A percentile compares a stretch with the other conserved stretches of the same genome.
phyloP scores from a whole-genome alignment of 2,888 invertebrate species.

The Drepana falcataria region DNA sequence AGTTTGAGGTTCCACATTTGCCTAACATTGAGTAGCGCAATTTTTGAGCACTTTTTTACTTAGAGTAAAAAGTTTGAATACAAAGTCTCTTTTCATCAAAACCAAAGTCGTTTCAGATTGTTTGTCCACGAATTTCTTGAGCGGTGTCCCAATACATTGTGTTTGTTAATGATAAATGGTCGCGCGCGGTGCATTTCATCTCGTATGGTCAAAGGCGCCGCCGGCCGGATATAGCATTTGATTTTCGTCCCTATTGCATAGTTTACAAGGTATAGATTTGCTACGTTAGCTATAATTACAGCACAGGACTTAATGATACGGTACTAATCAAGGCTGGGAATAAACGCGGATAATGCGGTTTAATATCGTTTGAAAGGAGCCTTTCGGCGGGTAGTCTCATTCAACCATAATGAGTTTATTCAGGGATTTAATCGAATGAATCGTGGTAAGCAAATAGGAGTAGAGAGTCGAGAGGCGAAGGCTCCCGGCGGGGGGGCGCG shows the following conservation, averaged over 20 bases:
- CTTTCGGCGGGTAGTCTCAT: constrained; percentile 74
- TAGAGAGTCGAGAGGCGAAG: constrained; percentile 21
- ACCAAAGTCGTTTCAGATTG: constrained; percentile 54
- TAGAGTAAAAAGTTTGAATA: constrained; percentile 12
- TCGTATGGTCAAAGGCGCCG: constrained; percentile 69
- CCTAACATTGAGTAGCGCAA: too few relatives aligned
- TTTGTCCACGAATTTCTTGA: constrained; percentile 73
- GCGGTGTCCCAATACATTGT: constrained; percentile 73
- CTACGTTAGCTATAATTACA: constrained; percentile 61
- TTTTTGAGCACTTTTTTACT: too few relatives aligned
- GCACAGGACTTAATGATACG: constrained; percentile 76
- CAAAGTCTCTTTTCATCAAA: constrained; percentile 40
- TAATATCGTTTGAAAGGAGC: constrained; percentile 74
- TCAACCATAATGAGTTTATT: constrained; percentile 76
- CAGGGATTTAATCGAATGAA: constrained; percentile 75
- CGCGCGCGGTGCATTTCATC: constrained; percentile 74
- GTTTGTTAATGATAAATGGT: constrained; percentile 79
- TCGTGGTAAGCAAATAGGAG: constrained; percentile 70
- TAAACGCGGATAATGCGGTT: constrained; percentile 75
- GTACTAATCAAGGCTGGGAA: constrained; percentile 75
- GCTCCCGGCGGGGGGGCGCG: constrained; percentile 20
- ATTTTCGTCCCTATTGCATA: constrained; percentile 31
- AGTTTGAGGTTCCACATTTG: too few relatives aligned
- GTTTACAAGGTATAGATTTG: constrained; percentile 29
- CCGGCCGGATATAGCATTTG: constrained; percentile 19